Evolutionary conservation across 2,797 vertebrate genomes (phyloP).

Genomic region (Pipistrellus pipistrellus): DNA sequence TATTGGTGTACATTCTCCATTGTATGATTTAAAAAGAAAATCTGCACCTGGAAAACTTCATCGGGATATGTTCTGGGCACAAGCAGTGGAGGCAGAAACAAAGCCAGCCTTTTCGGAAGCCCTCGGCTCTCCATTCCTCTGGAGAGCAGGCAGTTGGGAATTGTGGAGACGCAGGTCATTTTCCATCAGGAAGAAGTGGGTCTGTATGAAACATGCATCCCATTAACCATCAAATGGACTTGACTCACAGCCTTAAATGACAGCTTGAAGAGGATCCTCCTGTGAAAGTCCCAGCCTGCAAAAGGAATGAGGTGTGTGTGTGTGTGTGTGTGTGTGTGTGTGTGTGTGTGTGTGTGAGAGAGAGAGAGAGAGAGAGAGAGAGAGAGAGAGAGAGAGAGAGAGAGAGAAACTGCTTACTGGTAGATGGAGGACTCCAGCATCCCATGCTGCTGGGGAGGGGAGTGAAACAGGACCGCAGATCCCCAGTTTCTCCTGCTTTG

Average conservation of each 20-base stretch:
- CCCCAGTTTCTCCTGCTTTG: conserved; percentile 53
- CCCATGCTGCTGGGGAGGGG: background rate
- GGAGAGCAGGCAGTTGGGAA: conserved; percentile 79
- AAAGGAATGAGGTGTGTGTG: conserved; percentile 57
- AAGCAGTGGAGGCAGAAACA: conserved; percentile 82
- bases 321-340: conserved; percentile 42
- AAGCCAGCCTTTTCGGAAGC: conserved; percentile 81
- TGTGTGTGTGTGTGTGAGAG: conserved; percentile 58
- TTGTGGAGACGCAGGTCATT: conserved; percentile 80
- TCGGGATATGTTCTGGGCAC: conserved; percentile 68
- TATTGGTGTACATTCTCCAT: conserved; percentile 73
- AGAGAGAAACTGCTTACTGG: conserved; percentile 60
- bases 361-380: conserved; percentile 54
- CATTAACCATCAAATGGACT: conserved; percentile 81
- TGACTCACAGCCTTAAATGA: conserved; percentile 73
- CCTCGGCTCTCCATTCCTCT: conserved; percentile 78
- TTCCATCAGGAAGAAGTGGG: conserved; percentile 84
- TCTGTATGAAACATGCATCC: conserved; percentile 71
- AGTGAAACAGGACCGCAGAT: conserved; percentile 38
- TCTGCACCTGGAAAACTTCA: background rate
- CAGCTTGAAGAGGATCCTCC: conserved; percentile 64
- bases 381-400: too few species aligned
- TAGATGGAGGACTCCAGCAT: conserved; percentile 61
- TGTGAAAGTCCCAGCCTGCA: background rate
- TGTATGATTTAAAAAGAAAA: conserved; percentile 74